Conservation (phyloP, 2,888 invertebrate species). For the Heliconius ethilla region DNA sequence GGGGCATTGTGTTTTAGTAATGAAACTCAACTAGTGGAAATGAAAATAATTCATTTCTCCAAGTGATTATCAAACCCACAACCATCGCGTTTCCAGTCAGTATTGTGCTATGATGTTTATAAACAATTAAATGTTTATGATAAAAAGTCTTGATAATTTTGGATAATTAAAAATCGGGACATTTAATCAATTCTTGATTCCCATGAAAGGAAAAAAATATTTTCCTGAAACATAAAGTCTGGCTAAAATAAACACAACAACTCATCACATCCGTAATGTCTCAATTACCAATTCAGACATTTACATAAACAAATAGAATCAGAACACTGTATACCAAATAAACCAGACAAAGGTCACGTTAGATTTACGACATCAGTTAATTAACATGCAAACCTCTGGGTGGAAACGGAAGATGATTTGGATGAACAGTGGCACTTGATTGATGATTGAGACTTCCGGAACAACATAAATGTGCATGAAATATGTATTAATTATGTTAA, state of each 20-base stretch:
- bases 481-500: slow-evolving; percentile 3
- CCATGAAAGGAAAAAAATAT: background rate
- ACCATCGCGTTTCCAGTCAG: background rate
- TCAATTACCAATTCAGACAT: background rate
- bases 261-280: background rate
- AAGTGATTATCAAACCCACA: background rate
- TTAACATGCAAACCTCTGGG: slow-evolving; percentile 62
- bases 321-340: slow-evolving; percentile 31
- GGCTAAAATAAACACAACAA: background rate
- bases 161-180: no score
- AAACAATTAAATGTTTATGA: no score
- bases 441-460: slow-evolving; percentile 51
- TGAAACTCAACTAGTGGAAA: background rate
- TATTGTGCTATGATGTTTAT: background rate
- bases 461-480: slow-evolving; percentile 16
- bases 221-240: background rate
- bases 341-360: slow-evolving; percentile 48
- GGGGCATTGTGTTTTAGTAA: no score
- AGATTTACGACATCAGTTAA: slow-evolving; percentile 62
- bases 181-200: no score
- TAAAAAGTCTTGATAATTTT: no score
- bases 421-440: slow-evolving; percentile 49
- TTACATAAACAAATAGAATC: slow-evolving; percentile 21
- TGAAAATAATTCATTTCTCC: background rate
- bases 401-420: slow-evolving; percentile 58